Conservation (phyloP, 2,797 vertebrate genomes). For the Hemitrygon akajei region DNA sequence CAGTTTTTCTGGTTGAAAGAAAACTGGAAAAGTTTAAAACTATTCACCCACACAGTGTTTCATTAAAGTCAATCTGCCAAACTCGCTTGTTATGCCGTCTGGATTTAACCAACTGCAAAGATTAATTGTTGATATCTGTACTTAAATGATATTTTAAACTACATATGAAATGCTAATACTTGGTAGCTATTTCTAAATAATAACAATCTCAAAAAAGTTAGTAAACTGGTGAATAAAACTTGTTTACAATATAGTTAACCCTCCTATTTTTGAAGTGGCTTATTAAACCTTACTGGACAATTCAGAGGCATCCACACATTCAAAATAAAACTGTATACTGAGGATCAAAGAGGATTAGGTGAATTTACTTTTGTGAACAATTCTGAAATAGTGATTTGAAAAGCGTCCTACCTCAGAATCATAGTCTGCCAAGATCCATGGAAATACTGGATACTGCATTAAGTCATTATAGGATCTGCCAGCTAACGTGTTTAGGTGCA, state of each 20-base stretch:
- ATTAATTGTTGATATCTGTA: neutral
- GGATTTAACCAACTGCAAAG: neutral
- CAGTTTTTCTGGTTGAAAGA: neutral
- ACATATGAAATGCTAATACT: neutral
- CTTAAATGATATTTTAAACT: neutral
- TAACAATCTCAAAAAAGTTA: too few relatives aligned
- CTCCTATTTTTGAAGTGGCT: neutral
- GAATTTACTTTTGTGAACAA: neutral
- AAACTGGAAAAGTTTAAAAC: constrained; percentile 9
- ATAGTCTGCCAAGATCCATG: constrained; percentile 94
- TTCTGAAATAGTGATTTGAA: neutral
- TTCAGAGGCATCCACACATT: neutral
- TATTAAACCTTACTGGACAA: neutral
- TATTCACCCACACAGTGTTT: neutral
- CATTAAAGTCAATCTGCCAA: neutral
- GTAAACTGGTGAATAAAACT: neutral
- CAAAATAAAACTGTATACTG: neutral
- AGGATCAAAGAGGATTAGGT: neutral
- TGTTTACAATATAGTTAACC: neutral
- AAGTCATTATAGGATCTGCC: constrained; percentile 96
- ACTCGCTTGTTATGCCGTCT: neutral
- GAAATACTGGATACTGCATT: constrained; percentile 98
- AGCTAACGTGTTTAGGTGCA: constrained; percentile 95
- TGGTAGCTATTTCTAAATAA: too few relatives aligned
- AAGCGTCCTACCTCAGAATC: constrained; percentile 73